Conservation (phyloP, 2,113 vertebrate genomes). For the Phalacrocorax brasilianus region DNA sequence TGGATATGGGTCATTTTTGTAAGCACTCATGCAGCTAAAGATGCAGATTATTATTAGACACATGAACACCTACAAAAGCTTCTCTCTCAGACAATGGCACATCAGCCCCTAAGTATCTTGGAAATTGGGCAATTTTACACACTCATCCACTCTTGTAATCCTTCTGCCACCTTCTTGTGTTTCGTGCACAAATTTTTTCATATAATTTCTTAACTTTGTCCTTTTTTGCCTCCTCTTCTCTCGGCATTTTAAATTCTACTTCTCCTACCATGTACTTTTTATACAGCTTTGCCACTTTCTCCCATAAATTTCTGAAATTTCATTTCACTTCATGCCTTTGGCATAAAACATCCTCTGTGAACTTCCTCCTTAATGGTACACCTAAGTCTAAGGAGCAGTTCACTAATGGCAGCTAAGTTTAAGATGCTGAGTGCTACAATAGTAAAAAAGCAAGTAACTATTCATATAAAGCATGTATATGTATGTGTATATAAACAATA, state of each 20-base stretch:
- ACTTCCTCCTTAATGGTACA: background rate
- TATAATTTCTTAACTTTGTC: background rate
- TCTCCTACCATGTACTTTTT: background rate
- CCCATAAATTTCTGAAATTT: background rate
- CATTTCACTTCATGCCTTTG: background rate
- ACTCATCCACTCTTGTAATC: background rate
- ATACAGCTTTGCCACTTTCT: background rate
- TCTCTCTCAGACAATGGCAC: background rate
- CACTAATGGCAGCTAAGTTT: background rate
- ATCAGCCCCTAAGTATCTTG: background rate
- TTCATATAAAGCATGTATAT: background rate
- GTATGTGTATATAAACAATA: background rate
- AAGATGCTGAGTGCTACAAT: background rate
- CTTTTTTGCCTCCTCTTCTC: background rate
- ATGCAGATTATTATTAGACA: conserved; percentile 13
- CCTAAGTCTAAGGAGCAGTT: background rate
- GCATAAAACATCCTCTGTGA: background rate
- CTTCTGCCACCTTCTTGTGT: background rate
- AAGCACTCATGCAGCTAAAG: background rate
- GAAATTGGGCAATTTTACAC: conserved; percentile 38
- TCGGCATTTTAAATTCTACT: background rate
- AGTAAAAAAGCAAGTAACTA: background rate
- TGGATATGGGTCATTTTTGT: conserved; percentile 1
- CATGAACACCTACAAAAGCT: background rate
- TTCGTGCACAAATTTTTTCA: background rate